Evolutionary conservation across 2,888 invertebrate species (phyloP).

Genomic region (Aporophyla nigra): DNA sequence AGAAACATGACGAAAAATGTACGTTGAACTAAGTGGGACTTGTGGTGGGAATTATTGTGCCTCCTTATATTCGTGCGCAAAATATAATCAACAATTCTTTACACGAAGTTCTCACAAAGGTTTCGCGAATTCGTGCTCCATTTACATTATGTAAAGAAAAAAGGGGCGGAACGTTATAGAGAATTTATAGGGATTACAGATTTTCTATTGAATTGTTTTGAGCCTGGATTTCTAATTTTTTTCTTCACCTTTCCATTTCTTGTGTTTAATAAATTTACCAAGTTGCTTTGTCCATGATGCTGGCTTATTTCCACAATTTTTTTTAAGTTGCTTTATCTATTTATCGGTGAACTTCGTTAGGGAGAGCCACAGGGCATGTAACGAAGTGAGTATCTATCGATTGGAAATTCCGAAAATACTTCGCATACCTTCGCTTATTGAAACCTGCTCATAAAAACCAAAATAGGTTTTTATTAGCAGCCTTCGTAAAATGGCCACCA

Average conservation of each 20-base stretch:
- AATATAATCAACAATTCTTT: too few relatives aligned
- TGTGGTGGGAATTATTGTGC: slow-evolving; percentile 50
- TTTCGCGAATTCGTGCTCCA: slow-evolving; percentile 40
- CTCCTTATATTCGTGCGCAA: slow-evolving; percentile 30
- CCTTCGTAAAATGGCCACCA: background rate
- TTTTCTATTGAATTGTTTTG: slow-evolving; percentile 25
- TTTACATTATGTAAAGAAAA: slow-evolving; percentile 39
- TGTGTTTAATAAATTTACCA: background rate
- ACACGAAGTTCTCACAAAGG: slow-evolving; percentile 52
- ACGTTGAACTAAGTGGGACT: slow-evolving; percentile 49
- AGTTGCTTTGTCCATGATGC: background rate
- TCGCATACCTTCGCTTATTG: too few relatives aligned
- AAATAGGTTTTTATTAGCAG: background rate
- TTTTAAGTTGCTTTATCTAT: too few relatives aligned
- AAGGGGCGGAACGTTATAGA: slow-evolving; percentile 16
- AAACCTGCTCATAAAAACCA: background rate
- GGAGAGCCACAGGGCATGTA: too few relatives aligned
- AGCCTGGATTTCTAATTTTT: background rate
- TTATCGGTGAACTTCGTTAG: too few relatives aligned
- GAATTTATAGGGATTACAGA: slow-evolving; percentile 30
- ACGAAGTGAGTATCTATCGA: too few relatives aligned
- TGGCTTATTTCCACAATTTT: too few relatives aligned
- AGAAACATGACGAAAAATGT: slow-evolving; percentile 50
- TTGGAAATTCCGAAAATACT: too few relatives aligned
- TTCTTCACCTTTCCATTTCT: background rate